These are phyloP conservation scores for Cremastobaeus sp. DNA, from an alignment of 2,888 invertebrate genomes.

Conservation along the genomic window DNA sequence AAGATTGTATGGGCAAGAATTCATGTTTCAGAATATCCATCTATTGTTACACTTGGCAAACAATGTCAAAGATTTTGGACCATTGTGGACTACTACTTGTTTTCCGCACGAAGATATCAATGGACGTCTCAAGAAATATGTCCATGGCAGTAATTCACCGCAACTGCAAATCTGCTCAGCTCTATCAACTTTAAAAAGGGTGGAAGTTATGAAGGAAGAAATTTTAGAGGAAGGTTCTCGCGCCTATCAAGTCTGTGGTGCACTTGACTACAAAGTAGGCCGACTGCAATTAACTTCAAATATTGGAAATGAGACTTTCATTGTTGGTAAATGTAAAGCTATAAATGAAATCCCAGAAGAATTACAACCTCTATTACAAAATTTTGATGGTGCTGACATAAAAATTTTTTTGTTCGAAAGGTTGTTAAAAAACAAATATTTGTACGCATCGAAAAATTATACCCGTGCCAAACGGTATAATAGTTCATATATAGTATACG, in stretches of 20 bases:
- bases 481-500: conserved; percentile 26
- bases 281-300: not conserved
- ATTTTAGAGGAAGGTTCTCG: not conserved
- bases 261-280: not conserved
- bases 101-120: conserved; percentile 55
- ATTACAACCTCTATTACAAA: not conserved
- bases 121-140: conserved; percentile 22
- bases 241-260: no score
- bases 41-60: not conserved
- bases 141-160: conserved; percentile 42
- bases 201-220: conserved; percentile 1
- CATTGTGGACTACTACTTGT: conserved; percentile 44
- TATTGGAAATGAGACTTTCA: not conserved
- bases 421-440: conserved; percentile 31
- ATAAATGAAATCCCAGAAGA: not conserved
- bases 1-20: conserved; percentile 10
- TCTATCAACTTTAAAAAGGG: conserved; percentile 8
- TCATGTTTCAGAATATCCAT: conserved; percentile 20
- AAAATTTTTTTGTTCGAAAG: not conserved
- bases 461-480: conserved; percentile 15
- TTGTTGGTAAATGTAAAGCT: conserved; percentile 13
- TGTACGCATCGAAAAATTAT: conserved; percentile 34
- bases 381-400: not conserved
- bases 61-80: conserved; percentile 26
- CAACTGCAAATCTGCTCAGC: conserved; percentile 43